Percentiles rank a stretch among this genome's conserved stretches.
Evolutionary conservation across 2,888 invertebrate genomes (phyloP).

Genomic region (Calliopum simillimum): DNA sequence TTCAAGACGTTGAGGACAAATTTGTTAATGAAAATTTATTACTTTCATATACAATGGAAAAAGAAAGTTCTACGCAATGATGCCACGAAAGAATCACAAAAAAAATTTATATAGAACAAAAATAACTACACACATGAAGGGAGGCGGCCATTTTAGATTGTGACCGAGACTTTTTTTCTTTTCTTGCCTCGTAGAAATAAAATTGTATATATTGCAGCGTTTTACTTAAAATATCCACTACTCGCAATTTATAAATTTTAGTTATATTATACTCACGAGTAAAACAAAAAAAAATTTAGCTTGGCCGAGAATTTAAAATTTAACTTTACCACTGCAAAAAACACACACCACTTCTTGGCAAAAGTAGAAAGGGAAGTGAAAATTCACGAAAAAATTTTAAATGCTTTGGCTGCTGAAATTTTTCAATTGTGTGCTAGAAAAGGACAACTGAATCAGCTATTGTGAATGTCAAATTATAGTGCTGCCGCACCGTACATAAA

Average conservation of each 20-base stretch:
- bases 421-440: slow-evolving; percentile 14
- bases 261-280: slow-evolving; percentile 61
- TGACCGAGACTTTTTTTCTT: slow-evolving; percentile 14
- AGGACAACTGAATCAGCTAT: not conserved
- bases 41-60: too few relatives aligned
- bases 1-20: too few relatives aligned
- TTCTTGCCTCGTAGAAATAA: not conserved
- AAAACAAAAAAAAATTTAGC: slow-evolving; percentile 67
- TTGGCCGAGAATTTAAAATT: slow-evolving; percentile 58
- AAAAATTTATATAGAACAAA: not conserved
- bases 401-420: slow-evolving; percentile 25
- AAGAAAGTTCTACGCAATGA: not conserved
- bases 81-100: not conserved
- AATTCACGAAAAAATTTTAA: slow-evolving; percentile 43
- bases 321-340: slow-evolving; percentile 43
- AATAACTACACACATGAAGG: not conserved
- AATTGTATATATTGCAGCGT: not conserved
- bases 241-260: not conserved
- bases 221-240: slow-evolving; percentile 9
- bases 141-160: slow-evolving; percentile 36
- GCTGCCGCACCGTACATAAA: too few relatives aligned
- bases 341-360: slow-evolving; percentile 40
- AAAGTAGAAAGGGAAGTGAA: slow-evolving; percentile 44
- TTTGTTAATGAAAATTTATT: too few relatives aligned
- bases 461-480: not conserved